Base-by-base conservation (phyloP, 64 coral and sea anemone species). In the Hydrozoanthus tunicans region DNA sequence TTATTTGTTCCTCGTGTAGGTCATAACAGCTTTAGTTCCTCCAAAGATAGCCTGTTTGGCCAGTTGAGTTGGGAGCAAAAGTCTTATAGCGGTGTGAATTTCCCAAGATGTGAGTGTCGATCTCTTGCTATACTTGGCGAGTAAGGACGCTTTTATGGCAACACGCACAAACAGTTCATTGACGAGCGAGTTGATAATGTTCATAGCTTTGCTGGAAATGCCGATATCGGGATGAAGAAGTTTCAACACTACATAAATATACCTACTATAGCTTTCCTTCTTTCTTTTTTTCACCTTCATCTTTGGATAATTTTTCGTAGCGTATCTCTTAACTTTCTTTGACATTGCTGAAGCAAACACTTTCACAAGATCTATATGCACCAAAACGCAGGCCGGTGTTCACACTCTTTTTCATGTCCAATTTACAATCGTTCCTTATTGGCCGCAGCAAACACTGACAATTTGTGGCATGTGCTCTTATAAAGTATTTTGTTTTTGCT, bases 131-230 rank as follows among this genome's bases (percentile, higher is more conserved):
- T 32, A 43, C 23, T 32, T 1, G 3, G 70, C 20, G 51, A 73
- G 24, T 73, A 15, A 7, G 17, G 70, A 43, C 20, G 70, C 26
- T 73, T 73, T 73, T 15, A 73, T 27, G 4, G 70, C 70, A 20
- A 73, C 6, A 73, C 70, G 70, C 25, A 26, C 70, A 73, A 73
- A 73, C 70, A 73, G 25, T 9, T 73, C 70, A 32, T 73, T 73
- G 70, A 73, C 25, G 51, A 73, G 51, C 26, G 70, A 73, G 70
- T 73, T 73, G 70, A 73, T 23, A 32, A 73, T 32, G 25, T 32
- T 73, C 70, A 73, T 73, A 9, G 70, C 70, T 51, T 10, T 73
- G 70, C 51, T 73, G 70, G 70, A 73, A 17, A 73, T 9, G 23
- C n/a, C 70, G 6, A 73, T 73, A 73, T 73, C 70, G 10, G 70